Evolutionary conservation across 2,888 invertebrate species (phyloP), one percentile per base, ranked within the genome.

Genomic region (Gandaritis pyraliata): DNA sequence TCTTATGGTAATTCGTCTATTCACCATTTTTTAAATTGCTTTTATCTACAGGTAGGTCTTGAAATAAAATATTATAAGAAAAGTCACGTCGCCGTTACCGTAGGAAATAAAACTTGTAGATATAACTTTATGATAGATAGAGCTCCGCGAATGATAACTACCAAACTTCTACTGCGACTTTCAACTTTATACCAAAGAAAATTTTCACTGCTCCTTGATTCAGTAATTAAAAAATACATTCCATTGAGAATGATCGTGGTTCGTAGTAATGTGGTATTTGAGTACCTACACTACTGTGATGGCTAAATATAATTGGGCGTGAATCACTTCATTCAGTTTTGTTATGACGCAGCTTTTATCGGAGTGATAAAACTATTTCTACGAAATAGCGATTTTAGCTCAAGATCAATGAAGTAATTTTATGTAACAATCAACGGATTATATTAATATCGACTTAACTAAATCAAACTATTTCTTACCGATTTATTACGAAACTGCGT

Each of bases 211-310:
- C 5, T 15, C 7, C 39, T 58, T 4, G 18, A 53, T 48, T 53
- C 41, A 48, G 43, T 51, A 58, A 55, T 55, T 60, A 64, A 58
- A n/a, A 53, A 61, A 58, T 33, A 55, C 36, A 51, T 59, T 53
- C n/a, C 36, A 59, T 15, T 53, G 77, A 76, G 80, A 81, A 80
- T 81, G 73, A 81, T 79, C 77, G 80, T 80, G 74, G 74, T 86
- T 82, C 81, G 82, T 89, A 88, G 87, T 88, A 88, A 88, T 86
- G 83, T 79, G 86, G 82, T 80, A 75, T 82, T 82, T 78, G 76
- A 82, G 73, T 75, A 76, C 3, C 5, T 33, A 33, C 33, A n/a
- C n/a, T n/a, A n/a, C 72, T 72, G 72, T 61, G 63, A 51, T 54
- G 58, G 77, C 85, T 87, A 87, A 86, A 87, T 85, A 87, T 88